Conservation (phyloP, 2,888 invertebrate genomes). For the Boloria euphrosyne region DNA sequence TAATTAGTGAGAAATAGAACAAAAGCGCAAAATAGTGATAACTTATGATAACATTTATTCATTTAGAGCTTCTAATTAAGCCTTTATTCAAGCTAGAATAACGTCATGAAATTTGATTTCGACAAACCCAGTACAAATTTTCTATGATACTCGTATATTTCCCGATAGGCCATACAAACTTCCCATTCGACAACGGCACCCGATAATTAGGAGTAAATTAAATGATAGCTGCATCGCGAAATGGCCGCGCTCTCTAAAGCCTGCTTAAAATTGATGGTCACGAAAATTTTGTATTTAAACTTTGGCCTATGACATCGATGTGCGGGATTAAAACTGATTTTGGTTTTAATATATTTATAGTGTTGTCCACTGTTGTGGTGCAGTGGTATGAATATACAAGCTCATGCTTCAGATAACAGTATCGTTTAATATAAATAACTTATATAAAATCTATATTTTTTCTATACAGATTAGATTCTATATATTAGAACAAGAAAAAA, state of each 20-base stretch:
- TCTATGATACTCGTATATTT: conserved; percentile 28
- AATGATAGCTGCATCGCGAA: conserved; percentile 55
- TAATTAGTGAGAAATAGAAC: too few species aligned
- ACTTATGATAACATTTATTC: not conserved
- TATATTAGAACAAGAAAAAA: too few species aligned
- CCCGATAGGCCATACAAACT: conserved; percentile 34
- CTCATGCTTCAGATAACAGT: too few species aligned
- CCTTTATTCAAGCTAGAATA: conserved; percentile 21
- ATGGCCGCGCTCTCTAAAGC: conserved; percentile 37
- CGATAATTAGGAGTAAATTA: conserved; percentile 71
- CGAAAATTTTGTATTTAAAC: conserved; percentile 34
- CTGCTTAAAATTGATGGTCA: conserved; percentile 35
- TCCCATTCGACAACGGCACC: conserved; percentile 44
- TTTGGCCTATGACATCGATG: conserved; percentile 22
- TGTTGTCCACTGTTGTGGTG: not conserved
- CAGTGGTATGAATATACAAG: too few species aligned
- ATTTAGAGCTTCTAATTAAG: conserved; percentile 17
- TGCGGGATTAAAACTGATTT: conserved; percentile 19
- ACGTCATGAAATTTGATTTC: conserved; percentile 29
- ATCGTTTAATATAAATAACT: too few species aligned
- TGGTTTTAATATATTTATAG: not conserved
- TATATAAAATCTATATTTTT: too few species aligned
- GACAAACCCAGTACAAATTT: conserved; percentile 26
- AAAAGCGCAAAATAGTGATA: not conserved
- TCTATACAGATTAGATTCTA: too few species aligned